Evolutionary conservation across 1,140 invertebrate species (phyloP).

Genomic region (Palaemon carinicauda): DNA sequence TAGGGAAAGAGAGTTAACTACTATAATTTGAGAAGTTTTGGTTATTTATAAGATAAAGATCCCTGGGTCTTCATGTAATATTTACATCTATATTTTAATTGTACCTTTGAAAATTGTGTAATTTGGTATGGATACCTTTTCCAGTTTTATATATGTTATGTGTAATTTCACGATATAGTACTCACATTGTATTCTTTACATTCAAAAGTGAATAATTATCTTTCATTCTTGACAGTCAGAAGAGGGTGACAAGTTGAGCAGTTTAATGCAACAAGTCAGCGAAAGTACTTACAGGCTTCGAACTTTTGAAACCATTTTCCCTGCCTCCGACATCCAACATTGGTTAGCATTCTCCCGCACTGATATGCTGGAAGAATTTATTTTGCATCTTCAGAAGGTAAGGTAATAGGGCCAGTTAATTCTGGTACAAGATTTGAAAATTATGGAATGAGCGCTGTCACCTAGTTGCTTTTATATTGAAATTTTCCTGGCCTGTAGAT

Average conservation of each 20-base stretch:
- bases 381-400: constrained; percentile 30
- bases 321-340: constrained; percentile 44
- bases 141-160: no score
- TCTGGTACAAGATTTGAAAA: no score
- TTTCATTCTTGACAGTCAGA: constrained; percentile 22
- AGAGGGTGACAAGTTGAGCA: constrained; percentile 32
- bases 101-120: no score
- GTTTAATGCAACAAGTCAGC: constrained; percentile 38
- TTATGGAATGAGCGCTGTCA: no score
- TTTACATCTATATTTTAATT: no score
- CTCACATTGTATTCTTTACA: background rate
- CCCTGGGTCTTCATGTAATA: no score
- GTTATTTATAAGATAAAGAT: no score
- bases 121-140: no score
- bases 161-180: background rate
- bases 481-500: no score
- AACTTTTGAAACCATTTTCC: constrained; percentile 47
- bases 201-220: background rate
- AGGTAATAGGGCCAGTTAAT: background rate
- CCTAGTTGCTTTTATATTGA: no score
- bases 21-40: no score
- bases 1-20: no score
- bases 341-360: constrained; percentile 45
- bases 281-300: constrained; percentile 25
- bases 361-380: constrained; percentile 43